A percentile compares a stretch with the other conserved stretches of the same genome.
Evolutionary conservation across 2,888 invertebrate species (phyloP).

Genomic region (Muschampia plurimacula): DNA sequence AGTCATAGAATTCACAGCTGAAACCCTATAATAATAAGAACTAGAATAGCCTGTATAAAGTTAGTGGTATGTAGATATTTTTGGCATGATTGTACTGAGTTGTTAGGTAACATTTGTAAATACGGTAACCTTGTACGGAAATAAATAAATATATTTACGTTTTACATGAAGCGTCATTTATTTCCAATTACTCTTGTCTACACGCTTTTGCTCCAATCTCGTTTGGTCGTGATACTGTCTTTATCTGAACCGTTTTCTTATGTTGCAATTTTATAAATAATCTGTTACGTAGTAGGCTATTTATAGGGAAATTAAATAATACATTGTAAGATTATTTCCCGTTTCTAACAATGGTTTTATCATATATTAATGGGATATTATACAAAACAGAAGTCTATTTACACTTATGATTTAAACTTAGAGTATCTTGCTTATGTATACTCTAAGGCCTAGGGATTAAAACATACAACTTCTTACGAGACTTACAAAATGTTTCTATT

Average conservation of each 20-base stretch:
- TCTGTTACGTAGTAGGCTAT: constrained; percentile 19
- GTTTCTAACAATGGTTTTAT: neutral
- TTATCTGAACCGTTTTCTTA: constrained; percentile 26
- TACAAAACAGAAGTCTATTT: too few relatives aligned
- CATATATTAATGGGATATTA: neutral
- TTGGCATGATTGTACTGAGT: constrained; percentile 11
- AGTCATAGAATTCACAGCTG: constrained; percentile 41
- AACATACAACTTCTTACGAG: too few relatives aligned
- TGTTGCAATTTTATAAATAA: constrained; percentile 28
- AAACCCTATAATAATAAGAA: constrained; percentile 45
- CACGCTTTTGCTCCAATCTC: constrained; percentile 38
- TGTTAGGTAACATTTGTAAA: constrained; percentile 42
- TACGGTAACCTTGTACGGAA: constrained; percentile 58
- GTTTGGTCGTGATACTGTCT: constrained; percentile 22
- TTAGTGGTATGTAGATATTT: constrained; percentile 36
- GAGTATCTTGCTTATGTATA: too few relatives aligned
- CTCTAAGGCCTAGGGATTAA: too few relatives aligned
- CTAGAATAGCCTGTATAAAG: constrained; percentile 39
- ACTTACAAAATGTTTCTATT: too few relatives aligned
- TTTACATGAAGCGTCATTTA: neutral
- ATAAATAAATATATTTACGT: constrained; percentile 44
- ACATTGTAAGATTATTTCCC: neutral
- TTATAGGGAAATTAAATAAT: constrained; percentile 28
- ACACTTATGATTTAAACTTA: too few relatives aligned
- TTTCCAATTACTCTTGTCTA: constrained; percentile 31